These are phyloP conservation scores for Pampusana beccarii DNA, from an alignment of 2,113 vertebrate species.

Conservation along the genomic window DNA sequence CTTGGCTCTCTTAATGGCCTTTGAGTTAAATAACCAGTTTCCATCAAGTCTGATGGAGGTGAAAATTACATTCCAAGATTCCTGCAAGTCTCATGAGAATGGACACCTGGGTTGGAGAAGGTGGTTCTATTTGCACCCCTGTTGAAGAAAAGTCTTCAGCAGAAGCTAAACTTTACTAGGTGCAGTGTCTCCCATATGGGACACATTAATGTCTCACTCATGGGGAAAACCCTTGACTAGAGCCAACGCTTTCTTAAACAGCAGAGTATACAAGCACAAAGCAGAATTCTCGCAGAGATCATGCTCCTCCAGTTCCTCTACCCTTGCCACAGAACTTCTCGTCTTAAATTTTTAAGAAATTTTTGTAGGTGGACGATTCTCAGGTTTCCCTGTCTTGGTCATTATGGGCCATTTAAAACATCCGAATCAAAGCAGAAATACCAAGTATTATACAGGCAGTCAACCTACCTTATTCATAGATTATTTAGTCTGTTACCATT, in stretches of 20 bases:
- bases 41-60: neutral
- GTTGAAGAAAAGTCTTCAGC: neutral
- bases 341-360: neutral
- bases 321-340: neutral
- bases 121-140: neutral
- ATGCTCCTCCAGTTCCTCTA: neutral
- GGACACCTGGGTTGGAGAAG: neutral
- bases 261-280: neutral
- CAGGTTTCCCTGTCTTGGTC: neutral
- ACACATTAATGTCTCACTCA: neutral
- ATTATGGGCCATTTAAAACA: neutral
- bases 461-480: neutral
- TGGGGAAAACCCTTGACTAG: fast-evolving
- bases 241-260: neutral
- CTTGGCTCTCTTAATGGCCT: neutral
- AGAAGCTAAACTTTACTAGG: neutral
- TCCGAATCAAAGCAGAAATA: neutral
- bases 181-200: neutral
- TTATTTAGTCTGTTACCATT: neutral
- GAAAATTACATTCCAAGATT: neutral
- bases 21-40: neutral
- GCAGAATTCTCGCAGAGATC: neutral
- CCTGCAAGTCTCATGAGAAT: neutral
- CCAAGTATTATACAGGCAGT: neutral
- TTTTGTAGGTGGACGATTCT: neutral